Evolutionary conservation across 2,113 vertebrate species (phyloP).

Genomic region (Psephotus haematonotus): DNA sequence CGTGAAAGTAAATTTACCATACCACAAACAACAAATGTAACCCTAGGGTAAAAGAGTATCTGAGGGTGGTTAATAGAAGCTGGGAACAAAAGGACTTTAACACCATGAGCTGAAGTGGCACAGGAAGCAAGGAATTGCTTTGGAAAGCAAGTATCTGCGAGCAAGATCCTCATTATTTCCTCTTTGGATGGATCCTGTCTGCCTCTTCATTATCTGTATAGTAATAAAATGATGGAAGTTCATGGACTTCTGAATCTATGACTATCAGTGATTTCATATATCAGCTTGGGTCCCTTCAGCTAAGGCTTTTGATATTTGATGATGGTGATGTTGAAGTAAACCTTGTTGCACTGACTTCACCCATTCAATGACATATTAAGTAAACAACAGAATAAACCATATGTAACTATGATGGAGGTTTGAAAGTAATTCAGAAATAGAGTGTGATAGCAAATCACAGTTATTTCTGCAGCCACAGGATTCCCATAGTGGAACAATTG

Average conservation of each 20-base stretch:
- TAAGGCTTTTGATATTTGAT: neutral
- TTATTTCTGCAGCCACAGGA: neutral
- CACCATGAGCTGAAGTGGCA: neutral
- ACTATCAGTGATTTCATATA: neutral
- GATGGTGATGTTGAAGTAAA: neutral
- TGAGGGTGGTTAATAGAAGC: neutral
- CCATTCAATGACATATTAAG: neutral
- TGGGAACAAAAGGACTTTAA: neutral
- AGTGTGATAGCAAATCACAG: neutral
- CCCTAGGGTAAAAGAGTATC: neutral
- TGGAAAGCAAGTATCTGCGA: neutral
- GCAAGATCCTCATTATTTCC: neutral
- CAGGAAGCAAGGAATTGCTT: neutral
- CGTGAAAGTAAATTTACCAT: neutral
- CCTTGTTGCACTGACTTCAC: neutral
- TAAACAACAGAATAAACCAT: neutral
- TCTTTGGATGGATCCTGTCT: neutral
- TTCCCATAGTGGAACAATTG: neutral
- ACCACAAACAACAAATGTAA: neutral
- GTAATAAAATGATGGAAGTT: neutral
- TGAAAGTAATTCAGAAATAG: neutral
- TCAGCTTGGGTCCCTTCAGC: neutral
- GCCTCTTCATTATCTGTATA: neutral
- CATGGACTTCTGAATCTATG: neutral
- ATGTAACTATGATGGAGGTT: neutral